Evolutionary conservation across 1,140 invertebrate genomes (phyloP).

Genomic region (Bradysia coprophila): DNA sequence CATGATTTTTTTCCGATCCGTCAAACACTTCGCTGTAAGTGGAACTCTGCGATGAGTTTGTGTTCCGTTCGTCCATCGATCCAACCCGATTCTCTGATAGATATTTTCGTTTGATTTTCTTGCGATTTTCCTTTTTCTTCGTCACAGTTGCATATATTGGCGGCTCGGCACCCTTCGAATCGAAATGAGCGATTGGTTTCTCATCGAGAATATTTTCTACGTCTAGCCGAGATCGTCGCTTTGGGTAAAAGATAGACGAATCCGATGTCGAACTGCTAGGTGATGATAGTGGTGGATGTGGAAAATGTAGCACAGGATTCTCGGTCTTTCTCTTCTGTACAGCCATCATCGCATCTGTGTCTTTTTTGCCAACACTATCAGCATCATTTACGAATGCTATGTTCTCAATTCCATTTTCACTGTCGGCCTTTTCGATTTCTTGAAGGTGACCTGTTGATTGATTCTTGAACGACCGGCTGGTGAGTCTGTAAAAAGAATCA

Average conservation of each 20-base stretch:
- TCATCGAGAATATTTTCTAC: conserved; percentile 20
- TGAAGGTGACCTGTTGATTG: not conserved
- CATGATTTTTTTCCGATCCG: conserved; percentile 6
- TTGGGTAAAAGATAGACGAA: conserved; percentile 22
- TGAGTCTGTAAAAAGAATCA: not conserved
- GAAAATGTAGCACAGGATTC: conserved; percentile 8
- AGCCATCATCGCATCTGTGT: not conserved
- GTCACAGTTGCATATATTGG: conserved; percentile 1
- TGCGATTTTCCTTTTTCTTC: conserved; percentile 10
- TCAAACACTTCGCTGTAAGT: conserved; percentile 2
- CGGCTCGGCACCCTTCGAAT: not conserved
- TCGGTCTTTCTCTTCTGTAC: not conserved
- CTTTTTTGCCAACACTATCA: no score
- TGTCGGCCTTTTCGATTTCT: not conserved
- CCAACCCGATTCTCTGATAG: conserved; percentile 21
- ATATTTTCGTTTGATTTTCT: conserved; percentile 16
- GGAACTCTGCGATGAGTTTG: conserved; percentile 1
- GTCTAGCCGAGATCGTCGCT: conserved; percentile 18
- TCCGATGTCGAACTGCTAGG: conserved; percentile 18
- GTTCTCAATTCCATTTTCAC: conserved; percentile 1
- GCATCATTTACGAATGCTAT: not conserved
- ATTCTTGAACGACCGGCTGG: conserved; percentile 2
- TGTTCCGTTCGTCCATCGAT: conserved; percentile 10
- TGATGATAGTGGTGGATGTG: conserved; percentile 12
- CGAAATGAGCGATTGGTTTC: conserved; percentile 9